A percentile compares a stretch with the other conserved stretches of the same genome.
Evolutionary conservation across 2,113 vertebrate genomes (phyloP).

Genomic region (Calidris pygmaea): DNA sequence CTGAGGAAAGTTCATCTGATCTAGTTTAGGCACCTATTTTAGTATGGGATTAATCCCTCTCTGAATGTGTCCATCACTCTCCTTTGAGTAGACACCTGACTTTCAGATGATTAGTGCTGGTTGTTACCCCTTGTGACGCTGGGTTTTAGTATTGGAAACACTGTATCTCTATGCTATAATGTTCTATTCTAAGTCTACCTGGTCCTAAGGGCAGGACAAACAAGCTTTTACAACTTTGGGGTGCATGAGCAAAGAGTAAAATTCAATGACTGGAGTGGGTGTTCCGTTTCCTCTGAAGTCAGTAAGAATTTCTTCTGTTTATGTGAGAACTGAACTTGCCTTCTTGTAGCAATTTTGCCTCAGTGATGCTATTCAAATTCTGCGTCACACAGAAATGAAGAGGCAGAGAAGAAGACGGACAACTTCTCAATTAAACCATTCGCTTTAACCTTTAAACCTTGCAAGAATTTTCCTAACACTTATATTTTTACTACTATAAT

Average conservation of each 20-base stretch:
- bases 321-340: neutral
- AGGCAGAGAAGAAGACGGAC: neutral
- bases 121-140: neutral
- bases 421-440: neutral
- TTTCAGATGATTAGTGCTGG: neutral
- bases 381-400: neutral
- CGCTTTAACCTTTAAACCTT: neutral
- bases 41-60: neutral
- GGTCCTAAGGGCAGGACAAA: neutral
- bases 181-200: constrained; percentile 13
- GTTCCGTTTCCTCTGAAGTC: neutral
- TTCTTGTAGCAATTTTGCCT: neutral
- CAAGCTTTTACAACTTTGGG: neutral
- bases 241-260: neutral
- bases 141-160: neutral
- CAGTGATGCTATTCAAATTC: neutral
- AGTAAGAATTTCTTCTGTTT: neutral
- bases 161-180: neutral
- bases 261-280: neutral
- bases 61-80: neutral
- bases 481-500: neutral
- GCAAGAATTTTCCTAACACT: neutral
- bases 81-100: neutral
- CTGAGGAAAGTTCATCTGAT: neutral
- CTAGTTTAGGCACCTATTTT: neutral